These are phyloP conservation scores for Pollenia labialis DNA, from an alignment of 2,888 invertebrate species.

Conservation along the genomic window DNA sequence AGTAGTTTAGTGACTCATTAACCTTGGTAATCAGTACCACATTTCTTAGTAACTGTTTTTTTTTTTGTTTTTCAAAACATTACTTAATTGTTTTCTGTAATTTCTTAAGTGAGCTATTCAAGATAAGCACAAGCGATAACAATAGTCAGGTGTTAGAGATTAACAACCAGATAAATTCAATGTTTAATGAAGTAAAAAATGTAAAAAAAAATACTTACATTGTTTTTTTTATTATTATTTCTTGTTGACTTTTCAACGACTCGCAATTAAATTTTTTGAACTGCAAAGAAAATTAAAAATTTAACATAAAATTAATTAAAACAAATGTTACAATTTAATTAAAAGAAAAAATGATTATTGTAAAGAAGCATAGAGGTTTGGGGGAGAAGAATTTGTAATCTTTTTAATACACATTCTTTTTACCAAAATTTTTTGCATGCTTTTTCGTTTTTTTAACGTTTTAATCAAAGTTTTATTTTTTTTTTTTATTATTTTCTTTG, in stretches of 20 bases:
- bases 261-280: slow-evolving; percentile 39
- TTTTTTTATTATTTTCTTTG: neutral
- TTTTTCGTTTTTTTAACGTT: neutral
- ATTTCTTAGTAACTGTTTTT: too few species aligned
- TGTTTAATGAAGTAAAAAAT: slow-evolving; percentile 28
- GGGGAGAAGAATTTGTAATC: too few species aligned
- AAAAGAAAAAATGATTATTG: slow-evolving; percentile 25
- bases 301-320: slow-evolving; percentile 52
- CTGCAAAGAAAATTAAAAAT: slow-evolving; percentile 40
- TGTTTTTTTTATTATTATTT: neutral
- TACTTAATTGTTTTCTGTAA: neutral
- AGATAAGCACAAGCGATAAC: neutral
- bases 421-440: neutral
- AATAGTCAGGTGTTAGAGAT: slow-evolving; percentile 38
- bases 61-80: too few species aligned
- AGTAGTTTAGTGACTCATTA: too few species aligned
- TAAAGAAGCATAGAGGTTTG: neutral
- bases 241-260: neutral
- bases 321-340: slow-evolving; percentile 39
- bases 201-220: slow-evolving; percentile 48
- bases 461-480: slow-evolving; percentile 4
- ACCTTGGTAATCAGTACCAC: too few species aligned
- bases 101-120: neutral
- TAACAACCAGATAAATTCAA: slow-evolving; percentile 25
- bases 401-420: neutral